Evolutionary conservation across 2,113 vertebrate genomes (phyloP), one percentile per base, ranked within the genome.

Genomic region (Empidonax alnorum): DNA sequence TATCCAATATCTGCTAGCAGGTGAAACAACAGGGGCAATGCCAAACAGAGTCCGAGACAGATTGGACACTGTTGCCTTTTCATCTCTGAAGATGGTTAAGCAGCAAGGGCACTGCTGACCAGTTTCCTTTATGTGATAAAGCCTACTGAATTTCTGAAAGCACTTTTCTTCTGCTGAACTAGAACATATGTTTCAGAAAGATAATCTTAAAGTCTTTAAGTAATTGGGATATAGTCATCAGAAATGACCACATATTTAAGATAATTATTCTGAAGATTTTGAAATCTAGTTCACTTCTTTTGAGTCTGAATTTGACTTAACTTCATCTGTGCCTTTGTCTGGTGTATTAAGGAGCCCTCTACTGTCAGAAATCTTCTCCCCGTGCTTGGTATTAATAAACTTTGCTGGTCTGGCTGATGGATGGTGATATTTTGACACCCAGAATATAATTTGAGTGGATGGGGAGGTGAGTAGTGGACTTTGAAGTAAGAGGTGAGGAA

Each of bases 331-430:
- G 67, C 65, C 61, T 92, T 90, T 90, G 92, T 92, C 85, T 93
- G 73, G 86, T 94, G 93, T 95, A 90, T 96, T 96, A 96, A 95
- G 88, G 93, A 96, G 90, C 94, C 96, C 92, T 96, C 96, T 96
- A 27, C 94, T 97, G 96, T 95, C 86, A 94, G 94, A 90, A 97
- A 92, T 78, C 47, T 83, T 93, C 75, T 96, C 90, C 94, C 92
- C 10, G 1, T 84, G 49, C 35, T 90, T 86, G 31, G 12, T 94
- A 75, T 71, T 90, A 74, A 81, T 86, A 87, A 93, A 92, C 16
- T 88, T 93, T 55, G 25, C 56, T 56, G 9, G 7, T 81, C 31
- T 84, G 55, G 14, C n/a, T 90, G 71, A 61, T 77, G 65, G 41
- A 52, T 79, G 27, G 37, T 78, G 44, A 79, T 56, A 68, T 76